Evolutionary conservation across 1,140 invertebrate species (phyloP), one percentile per base, ranked within the genome.

Genomic region (Nephotettix cincticeps): DNA sequence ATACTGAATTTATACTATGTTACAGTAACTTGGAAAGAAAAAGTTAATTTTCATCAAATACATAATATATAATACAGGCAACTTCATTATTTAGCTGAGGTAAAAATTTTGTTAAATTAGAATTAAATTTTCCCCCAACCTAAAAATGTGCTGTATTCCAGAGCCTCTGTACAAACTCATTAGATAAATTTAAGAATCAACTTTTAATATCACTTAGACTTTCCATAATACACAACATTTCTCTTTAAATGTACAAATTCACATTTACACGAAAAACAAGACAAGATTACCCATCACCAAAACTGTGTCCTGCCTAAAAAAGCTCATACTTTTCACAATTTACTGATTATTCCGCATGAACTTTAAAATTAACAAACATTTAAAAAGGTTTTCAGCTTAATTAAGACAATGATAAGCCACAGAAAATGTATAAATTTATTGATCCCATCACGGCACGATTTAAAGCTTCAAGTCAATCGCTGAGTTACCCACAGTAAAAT

Each of bases 1-100:
- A 61, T 61, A 61, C 56, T 61, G 56, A 61, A 61, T 61, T 61
- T 61, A 25, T 61, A 21, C 36, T 51, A 51, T 51, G 25, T 27
- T 61, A 27, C 56, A 61, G 14, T 27, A 27, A 61, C 14, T 11
- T 61, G 56, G 9, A 27, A 29, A 21, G 1, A 27, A 51, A 17
- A 51, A n/a, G n/a, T n/a, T n/a, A n/a, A n/a, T n/a, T n/a, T n/a
- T n/a, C n/a, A n/a, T n/a, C n/a, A n/a, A n/a, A n/a, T n/a, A n/a
- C n/a, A n/a, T n/a, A n/a, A n/a, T n/a, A n/a, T n/a, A n/a, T n/a
- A n/a, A n/a, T n/a, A n/a, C n/a, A n/a, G n/a, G n/a, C n/a, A n/a
- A n/a, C n/a, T n/a, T n/a, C n/a, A n/a, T n/a, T 6, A 27, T 61
- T 27, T 21, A 29, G 9, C 47, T n/a, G 4, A 27, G 23, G 21